These are phyloP conservation scores for Gadopsis marmoratus DNA, from an alignment of 2,797 vertebrate species.

Conservation along the genomic window DNA sequence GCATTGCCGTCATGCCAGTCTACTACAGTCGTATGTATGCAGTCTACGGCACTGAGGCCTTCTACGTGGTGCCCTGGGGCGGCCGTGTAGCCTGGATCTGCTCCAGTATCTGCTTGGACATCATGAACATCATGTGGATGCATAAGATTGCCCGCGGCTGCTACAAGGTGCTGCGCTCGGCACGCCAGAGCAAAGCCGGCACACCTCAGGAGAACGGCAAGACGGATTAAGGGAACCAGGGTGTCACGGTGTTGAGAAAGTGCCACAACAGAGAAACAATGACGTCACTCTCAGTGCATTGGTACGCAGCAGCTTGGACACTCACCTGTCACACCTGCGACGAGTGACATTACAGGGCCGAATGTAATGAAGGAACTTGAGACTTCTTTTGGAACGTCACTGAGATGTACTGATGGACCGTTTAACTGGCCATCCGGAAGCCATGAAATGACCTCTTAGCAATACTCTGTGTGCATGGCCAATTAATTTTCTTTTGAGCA, in stretches of 20 bases:
- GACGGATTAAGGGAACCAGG: conserved; percentile 82
- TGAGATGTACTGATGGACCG: conserved; percentile 60
- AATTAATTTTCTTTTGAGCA: conserved; percentile 53
- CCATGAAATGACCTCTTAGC: conserved; percentile 76
- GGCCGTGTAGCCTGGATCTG: conserved; percentile 92
- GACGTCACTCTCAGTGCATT: conserved; percentile 27
- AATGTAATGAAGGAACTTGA: conserved; percentile 50
- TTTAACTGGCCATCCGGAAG: conserved; percentile 60
- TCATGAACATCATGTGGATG: conserved; percentile 99
- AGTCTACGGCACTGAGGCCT: conserved; percentile 93
- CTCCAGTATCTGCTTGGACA: conserved; percentile 92
- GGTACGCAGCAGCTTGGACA: conserved; percentile 44
- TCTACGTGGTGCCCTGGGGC: conserved; percentile 87
- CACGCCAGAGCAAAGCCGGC: conserved; percentile 80
- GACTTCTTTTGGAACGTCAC: conserved; percentile 16
- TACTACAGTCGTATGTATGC: conserved; percentile 90
- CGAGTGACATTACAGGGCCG: conserved; percentile 33
- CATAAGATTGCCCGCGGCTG: conserved; percentile 96
- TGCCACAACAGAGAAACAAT: conserved; percentile 18
- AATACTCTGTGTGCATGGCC: conserved; percentile 80
- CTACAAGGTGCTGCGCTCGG: conserved; percentile 90
- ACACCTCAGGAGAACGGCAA: conserved; percentile 92
- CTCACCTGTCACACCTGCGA: conserved; percentile 29
- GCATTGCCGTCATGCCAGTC: conserved; percentile 93
- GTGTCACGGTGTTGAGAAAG: conserved; percentile 33